Evolutionary conservation across 1,140 invertebrate species (phyloP).

Genomic region (Drosophila asahinai): DNA sequence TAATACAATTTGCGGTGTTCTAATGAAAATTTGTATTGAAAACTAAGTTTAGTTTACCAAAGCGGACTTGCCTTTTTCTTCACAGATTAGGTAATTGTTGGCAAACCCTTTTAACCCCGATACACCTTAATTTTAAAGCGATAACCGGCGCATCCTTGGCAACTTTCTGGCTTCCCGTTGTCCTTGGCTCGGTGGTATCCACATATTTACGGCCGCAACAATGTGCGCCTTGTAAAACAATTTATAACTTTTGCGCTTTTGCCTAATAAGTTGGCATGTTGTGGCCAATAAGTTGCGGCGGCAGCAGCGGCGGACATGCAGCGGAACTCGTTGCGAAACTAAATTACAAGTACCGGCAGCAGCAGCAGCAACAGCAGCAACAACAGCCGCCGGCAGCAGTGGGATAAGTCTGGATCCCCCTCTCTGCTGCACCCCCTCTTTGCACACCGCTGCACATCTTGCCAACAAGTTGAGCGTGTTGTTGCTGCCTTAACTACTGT

Average conservation of each 20-base stretch:
- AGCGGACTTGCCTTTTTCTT: too few species aligned
- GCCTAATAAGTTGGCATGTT: conserved; percentile 82
- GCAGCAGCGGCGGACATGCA: conserved; percentile 52
- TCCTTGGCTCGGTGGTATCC: conserved; percentile 41
- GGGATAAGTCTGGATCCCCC: conserved; percentile 20
- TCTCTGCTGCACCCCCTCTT: background rate
- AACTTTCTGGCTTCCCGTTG: conserved; percentile 61
- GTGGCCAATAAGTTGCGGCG: conserved; percentile 81
- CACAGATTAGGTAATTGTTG: background rate
- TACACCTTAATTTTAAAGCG: conserved; percentile 25
- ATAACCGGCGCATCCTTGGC: conserved; percentile 25
- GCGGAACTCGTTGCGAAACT: conserved; percentile 62
- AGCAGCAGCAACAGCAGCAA: conserved; percentile 41
- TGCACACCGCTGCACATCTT: conserved; percentile 52
- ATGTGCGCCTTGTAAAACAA: conserved; percentile 79
- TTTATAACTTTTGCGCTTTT: conserved; percentile 82
- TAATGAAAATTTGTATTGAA: background rate
- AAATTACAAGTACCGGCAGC: conserved; percentile 66
- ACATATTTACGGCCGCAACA: conserved; percentile 65
- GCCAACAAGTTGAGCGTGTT: conserved; percentile 54
- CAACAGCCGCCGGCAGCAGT: conserved; percentile 41
- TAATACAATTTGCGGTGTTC: background rate
- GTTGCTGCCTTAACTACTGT: conserved; percentile 76
- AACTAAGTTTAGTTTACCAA: background rate
- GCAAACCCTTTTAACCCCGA: background rate